Conservation (phyloP, 2,113 vertebrate species). For the Azemiops feae region DNA sequence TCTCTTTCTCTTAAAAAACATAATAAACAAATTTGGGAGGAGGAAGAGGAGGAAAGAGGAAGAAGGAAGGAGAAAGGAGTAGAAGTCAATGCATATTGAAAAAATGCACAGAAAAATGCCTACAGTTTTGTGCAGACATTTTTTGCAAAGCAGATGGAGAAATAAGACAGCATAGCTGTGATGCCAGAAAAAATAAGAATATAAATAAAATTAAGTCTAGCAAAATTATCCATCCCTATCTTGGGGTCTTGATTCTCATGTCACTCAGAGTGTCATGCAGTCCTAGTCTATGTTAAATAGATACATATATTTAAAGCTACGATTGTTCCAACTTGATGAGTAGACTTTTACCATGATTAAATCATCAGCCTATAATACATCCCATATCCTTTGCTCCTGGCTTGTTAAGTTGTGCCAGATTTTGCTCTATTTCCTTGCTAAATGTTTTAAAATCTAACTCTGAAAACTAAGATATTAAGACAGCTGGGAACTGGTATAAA, state of each 20-base stretch:
- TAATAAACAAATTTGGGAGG: not conserved
- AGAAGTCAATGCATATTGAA: not conserved
- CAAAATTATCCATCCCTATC: not conserved
- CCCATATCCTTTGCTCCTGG: not conserved
- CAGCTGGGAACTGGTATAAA: not conserved
- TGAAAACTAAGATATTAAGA: not conserved
- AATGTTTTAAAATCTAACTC: not conserved
- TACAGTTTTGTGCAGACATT: not conserved
- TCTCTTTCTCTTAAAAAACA: not conserved
- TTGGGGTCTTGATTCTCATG: not conserved
- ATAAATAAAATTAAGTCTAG: not conserved
- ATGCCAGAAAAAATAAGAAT: not conserved
- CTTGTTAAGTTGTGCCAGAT: not conserved
- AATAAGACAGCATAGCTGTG: not conserved
- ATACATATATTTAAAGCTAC: not conserved
- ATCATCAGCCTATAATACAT: not conserved
- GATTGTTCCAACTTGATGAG: not conserved
- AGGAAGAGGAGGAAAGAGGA: not conserved
- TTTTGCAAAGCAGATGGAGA: not conserved
- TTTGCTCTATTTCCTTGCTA: not conserved
- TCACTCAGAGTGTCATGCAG: not conserved
- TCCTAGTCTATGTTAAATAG: not conserved
- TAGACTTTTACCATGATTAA: not conserved
- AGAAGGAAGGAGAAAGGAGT: not conserved
- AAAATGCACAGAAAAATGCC: not conserved